Base-by-base conservation (phyloP, 2,797 vertebrate genomes). In the Columba guinea region DNA sequence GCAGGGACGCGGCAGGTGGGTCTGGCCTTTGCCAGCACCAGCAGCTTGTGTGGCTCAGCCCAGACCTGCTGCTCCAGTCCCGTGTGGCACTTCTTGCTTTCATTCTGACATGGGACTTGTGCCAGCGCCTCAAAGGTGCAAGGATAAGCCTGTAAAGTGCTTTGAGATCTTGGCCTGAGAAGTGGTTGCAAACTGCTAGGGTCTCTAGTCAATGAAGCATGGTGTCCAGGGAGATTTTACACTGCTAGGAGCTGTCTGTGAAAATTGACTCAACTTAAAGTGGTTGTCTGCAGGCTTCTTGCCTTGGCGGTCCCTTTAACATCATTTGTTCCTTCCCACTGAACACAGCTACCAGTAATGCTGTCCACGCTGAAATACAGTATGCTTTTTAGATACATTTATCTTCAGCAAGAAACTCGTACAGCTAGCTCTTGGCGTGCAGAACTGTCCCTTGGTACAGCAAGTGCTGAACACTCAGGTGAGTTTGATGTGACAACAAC, bases 251-350 rank as follows among this genome's bases (percentile, higher is more conserved):
- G 4, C 35, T 53, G 37, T 13, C 19, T 13, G 70, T 51, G n/a
- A 0, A 0, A 3, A 1, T 1, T 9, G 53, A 49, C 23, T 5
- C 21, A 2, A n/a, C 18, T 75, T n/a, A 21, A 69, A 82, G 63
- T 4, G 35, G 26, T 18, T 59, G 32, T 21, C 49, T 91, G 71
- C 32, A 27, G 63, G 46, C 76, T 86, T 63, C 35, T 77, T 24
- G 22, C 35, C 32, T 52, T 30, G 26, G 9, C 51, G 46, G 34
- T 46, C 21, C 34, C 32, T 64, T 52, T 30, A 6, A 51, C 79
- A 58, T 23, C 3, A 0, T 77, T 63, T 39, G 21, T 26, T 86
- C 21, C 18, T 15, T 69, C 48, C 35, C 35, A 3, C 78, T 6
- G 21, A 64, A 53, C 56, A 2, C 56, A 58, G 65, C 60, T 13